Conservation (phyloP, 2,888 invertebrate genomes). For the Beris morrisii region DNA sequence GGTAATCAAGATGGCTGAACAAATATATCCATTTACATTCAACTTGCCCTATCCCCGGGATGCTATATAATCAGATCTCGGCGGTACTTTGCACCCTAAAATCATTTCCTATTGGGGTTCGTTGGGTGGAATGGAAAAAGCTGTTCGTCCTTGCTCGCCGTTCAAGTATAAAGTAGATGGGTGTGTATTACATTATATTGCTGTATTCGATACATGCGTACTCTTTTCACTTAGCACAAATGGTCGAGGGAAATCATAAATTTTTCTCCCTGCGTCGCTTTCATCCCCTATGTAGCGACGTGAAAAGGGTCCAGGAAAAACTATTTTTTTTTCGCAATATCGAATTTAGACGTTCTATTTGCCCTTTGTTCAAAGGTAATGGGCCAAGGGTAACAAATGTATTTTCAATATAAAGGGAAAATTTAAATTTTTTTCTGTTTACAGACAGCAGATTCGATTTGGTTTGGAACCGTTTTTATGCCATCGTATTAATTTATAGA, state of each 20-base stretch:
- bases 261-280: neutral
- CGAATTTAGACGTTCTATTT: conserved; percentile 28
- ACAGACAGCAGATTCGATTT: too few species aligned
- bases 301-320: neutral
- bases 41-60: conserved; percentile 11
- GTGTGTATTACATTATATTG: conserved; percentile 18
- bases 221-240: conserved; percentile 24
- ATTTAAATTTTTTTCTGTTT: neutral
- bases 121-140: neutral
- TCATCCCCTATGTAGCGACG: neutral
- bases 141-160: conserved; percentile 1
- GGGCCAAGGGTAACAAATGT: conserved; percentile 27
- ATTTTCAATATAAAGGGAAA: conserved; percentile 28
- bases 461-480: too few species aligned
- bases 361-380: conserved; percentile 30
- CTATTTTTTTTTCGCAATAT: conserved; percentile 21
- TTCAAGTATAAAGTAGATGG: conserved; percentile 24
- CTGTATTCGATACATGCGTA: conserved; percentile 20
- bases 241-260: conserved; percentile 10
- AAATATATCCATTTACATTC: conserved; percentile 38
- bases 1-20: conserved; percentile 41
- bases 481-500: too few species aligned
- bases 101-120: conserved; percentile 22
- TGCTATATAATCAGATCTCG: conserved; percentile 17
- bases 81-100: conserved; percentile 33